phyloP scores from a whole-genome alignment of 2,888 invertebrate genomes.

The Glyphotaelius pellucidus region DNA sequence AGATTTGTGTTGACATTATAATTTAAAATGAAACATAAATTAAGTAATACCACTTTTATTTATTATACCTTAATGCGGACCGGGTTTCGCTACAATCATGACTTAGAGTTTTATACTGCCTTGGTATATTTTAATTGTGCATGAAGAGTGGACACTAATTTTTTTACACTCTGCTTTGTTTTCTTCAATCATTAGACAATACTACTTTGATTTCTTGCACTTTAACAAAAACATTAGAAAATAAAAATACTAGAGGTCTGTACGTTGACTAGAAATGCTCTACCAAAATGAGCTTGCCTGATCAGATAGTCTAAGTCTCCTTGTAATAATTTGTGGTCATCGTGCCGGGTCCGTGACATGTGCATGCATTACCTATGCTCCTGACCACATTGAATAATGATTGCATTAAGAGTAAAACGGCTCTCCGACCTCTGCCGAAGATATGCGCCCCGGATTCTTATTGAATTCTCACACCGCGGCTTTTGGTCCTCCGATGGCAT shows the following conservation, averaged over 20 bases:
- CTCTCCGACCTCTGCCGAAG: slow-evolving; percentile 2
- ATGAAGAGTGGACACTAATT: too few relatives aligned
- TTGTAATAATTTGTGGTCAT: background rate
- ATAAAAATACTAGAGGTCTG: background rate
- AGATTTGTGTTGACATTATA: too few relatives aligned
- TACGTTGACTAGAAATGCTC: background rate
- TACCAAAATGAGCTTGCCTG: background rate
- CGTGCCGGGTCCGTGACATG: background rate
- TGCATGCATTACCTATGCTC: background rate
- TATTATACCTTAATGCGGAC: too few relatives aligned
- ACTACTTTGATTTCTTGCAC: background rate
- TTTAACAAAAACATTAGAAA: too few relatives aligned
- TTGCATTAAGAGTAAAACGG: background rate
- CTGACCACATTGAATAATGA: slow-evolving; percentile 2
- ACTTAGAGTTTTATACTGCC: too few relatives aligned
- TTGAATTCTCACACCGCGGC: slow-evolving; percentile 33
- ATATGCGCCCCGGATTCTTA: slow-evolving; percentile 26
- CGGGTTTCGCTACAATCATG: too few relatives aligned
- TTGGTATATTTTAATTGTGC: too few relatives aligned
- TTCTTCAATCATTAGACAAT: too few relatives aligned
- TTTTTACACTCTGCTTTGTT: too few relatives aligned
- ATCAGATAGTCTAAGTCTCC: background rate
- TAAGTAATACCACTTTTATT: too few relatives aligned
- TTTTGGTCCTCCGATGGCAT: slow-evolving; percentile 34
- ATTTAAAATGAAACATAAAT: too few relatives aligned